Conservation (phyloP, 2,797 vertebrate species). For the Malacoraja senta region DNA sequence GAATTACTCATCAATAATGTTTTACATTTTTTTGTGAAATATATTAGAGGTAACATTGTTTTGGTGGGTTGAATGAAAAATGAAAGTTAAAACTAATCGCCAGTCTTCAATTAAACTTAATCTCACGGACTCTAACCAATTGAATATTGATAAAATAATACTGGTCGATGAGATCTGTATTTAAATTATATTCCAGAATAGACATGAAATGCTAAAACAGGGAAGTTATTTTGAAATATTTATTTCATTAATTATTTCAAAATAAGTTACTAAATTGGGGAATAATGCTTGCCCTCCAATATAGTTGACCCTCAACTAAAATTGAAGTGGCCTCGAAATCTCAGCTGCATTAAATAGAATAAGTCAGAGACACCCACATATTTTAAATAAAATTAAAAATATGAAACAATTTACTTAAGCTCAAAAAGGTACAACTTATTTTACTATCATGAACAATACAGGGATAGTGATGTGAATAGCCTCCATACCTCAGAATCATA, state of each 20-base stretch:
- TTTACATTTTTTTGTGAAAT: not conserved
- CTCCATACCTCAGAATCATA: constrained; percentile 78
- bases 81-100: not conserved
- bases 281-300: not conserved
- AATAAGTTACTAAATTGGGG: no score
- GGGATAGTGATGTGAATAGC: not conserved
- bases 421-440: not conserved
- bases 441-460: not conserved
- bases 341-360: not conserved
- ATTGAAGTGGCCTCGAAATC: not conserved
- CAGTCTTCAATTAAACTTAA: constrained; percentile 2
- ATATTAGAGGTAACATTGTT: not conserved
- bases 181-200: not conserved
- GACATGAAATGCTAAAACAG: not conserved
- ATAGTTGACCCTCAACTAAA: not conserved
- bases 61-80: not conserved
- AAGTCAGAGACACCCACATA: not conserved
- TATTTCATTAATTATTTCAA: no score
- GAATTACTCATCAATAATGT: not conserved
- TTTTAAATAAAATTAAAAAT: not conserved
- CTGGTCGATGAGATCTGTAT: not conserved
- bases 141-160: not conserved
- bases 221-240: not conserved
- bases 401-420: not conserved
- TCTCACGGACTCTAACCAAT: not conserved